Evolutionary conservation across 2,113 vertebrate species (phyloP), one percentile per base, ranked within the genome.

Genomic region (Vulpes lagopus): DNA sequence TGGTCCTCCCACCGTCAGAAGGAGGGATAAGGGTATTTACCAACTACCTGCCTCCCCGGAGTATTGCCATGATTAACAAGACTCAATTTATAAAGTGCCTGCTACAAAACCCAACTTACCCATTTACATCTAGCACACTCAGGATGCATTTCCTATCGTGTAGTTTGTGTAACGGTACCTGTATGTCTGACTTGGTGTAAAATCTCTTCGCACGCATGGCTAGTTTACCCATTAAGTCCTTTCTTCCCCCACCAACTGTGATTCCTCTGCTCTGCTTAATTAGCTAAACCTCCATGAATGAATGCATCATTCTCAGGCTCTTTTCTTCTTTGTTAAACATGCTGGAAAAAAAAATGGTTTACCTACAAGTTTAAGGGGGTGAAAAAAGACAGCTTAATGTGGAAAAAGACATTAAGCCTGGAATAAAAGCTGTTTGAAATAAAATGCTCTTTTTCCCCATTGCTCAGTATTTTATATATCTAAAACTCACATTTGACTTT

Each of bases 341-440:
- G n/a, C 85, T 92, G n/a, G 96, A 95, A 84, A 65, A 89, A 74
- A 65, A 89, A 74, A 94, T 43, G 25, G 4, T 64, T 74, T 93
- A 23, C 74, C 55, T 76, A 67, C 8, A 73, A 73, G 23, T 76
- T 60, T 43, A 43, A 43, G 43, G 43, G 43, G 43, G 43, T 43
- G 35, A 74, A 49, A 27, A 65, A 20, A 95, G 20, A 55, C 14
- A n/a, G 35, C 76, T 92, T 78, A 94, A 91, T 71, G 23, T 94
- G 43, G 49, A 2, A 25, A 43, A 16, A 94, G n/a, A 17, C 10
- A 57, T 79, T 80, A 60, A 96, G 32, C 89, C 79, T 20, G 17
- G 8, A 92, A 95, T 89, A 59, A 85, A 92, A 91, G 27, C 32
- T 49, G 25, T 57, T 92, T 88, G 49, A 65, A 86, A 86, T 38